Base-by-base conservation (phyloP, 2,888 invertebrate genomes). In the Augiades crinisus region DNA sequence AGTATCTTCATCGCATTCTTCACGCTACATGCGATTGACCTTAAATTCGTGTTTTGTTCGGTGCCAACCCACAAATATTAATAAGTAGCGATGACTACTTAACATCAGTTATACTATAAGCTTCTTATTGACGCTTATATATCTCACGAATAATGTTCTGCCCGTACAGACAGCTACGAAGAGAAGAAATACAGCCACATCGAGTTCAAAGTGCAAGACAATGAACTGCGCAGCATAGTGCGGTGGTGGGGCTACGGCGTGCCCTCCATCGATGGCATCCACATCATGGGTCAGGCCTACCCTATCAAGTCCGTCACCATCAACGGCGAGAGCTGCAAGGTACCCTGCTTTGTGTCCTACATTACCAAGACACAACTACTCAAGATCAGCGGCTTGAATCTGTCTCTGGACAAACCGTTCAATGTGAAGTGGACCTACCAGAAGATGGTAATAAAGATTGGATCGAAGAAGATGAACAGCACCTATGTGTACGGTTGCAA, bases 101-200 rank as follows among this genome's bases (percentile, higher is more conserved):
- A n/a, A n/a, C n/a, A n/a, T n/a, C n/a, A n/a, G n/a, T n/a, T n/a
- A n/a, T n/a, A n/a, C n/a, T n/a, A n/a, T n/a, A n/a, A n/a, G n/a
- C n/a, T n/a, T n/a, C n/a, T n/a, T n/a, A n/a, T n/a, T n/a, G n/a
- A n/a, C n/a, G n/a, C n/a, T n/a, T n/a, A n/a, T n/a, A n/a, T n/a
- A n/a, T n/a, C n/a, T n/a, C n/a, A n/a, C n/a, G n/a, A n/a, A n/a
- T n/a, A n/a, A n/a, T n/a, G n/a, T 34, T 8, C 1, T 38, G 3
- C 27, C 27, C 24, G 21, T 80, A 64, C 81, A 92, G 92, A 92
- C 65, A 91, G 91, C 27, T 91, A 90, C 61, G 90, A 91, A 68
- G 92, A 92, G 62, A 89, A 90, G 51, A 88, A 88, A 58, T 93
- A 91, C 76, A 90, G 90, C 43, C 79, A 91, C 60, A 81, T 92